Evolutionary conservation across 2,797 vertebrate genomes (phyloP).

Genomic region (Nyctibius grandis): DNA sequence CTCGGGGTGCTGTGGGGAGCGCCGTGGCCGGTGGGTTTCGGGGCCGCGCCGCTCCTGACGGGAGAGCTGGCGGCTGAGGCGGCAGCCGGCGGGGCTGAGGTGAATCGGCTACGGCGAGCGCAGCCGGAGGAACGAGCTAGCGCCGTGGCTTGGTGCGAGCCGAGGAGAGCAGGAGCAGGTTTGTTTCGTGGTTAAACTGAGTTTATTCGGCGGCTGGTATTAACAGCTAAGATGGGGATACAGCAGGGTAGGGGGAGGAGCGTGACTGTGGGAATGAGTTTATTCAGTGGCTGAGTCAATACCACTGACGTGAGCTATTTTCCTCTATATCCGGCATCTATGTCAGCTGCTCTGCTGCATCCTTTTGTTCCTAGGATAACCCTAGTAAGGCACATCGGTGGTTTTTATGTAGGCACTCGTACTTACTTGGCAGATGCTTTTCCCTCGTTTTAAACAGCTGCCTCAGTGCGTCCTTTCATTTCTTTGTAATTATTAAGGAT

Average conservation of each 20-base stretch:
- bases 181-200: not conserved
- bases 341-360: constrained; percentile 52
- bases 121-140: not conserved
- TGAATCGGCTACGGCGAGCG: not conserved
- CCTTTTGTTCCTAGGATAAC: constrained; percentile 48
- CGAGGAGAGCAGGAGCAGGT: not conserved
- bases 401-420: not conserved
- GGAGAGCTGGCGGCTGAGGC: not conserved
- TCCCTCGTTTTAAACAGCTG: not conserved
- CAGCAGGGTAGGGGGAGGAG: constrained; percentile 38
- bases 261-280: constrained; percentile 47
- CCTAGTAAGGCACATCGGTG: not conserved
- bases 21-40: not conserved
- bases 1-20: not conserved
- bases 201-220: not conserved
- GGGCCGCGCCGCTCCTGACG: not conserved
- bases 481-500: not conserved
- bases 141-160: not conserved
- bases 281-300: constrained; percentile 51
- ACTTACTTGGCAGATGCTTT: not conserved
- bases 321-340: constrained; percentile 34
- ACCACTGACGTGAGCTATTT: constrained; percentile 59
- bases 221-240: not conserved
- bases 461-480: not conserved
- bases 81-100: not conserved